Base-by-base conservation (phyloP, 2,797 vertebrate species). In the Hemibagrus guttatus region DNA sequence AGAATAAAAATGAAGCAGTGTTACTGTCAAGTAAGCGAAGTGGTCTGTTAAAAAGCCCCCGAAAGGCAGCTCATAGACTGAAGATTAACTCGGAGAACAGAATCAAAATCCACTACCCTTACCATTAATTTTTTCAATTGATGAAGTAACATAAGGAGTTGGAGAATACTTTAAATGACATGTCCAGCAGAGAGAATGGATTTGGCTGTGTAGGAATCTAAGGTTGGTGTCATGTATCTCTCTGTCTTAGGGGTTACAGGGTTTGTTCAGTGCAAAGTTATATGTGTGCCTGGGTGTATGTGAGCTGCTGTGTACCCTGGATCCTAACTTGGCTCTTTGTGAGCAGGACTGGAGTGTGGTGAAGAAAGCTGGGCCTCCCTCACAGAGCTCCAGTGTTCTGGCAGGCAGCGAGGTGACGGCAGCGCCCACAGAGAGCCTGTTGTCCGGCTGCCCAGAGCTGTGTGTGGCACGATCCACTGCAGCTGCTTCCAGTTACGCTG, bases 401-500 rank as follows among this genome's bases (percentile, higher is more conserved):
- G 83, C 87, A 91, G 92, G 92, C 92, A 93, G 92, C 91, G 91
- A 94, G 91, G 90, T 94, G 91, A 94, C 92, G 94, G 93, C 93
- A 93, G 91, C 85, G 88, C 81, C 91, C 93, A 96, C 93, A 95
- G 93, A 93, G 93, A 92, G 91, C 86, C 92, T 89, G 91, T 93
- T 96, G 95, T 96, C 94, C 92, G 90, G 93, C 87, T 81, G 83
- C 78, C 13, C 90, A 46, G 82, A 83, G 81, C 87, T 87, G 86
- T 92, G 93, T 91, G 93, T 94, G 93, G 93, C 92, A 91, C 90
- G 90, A 93, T 91, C 86, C 86, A 93, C 84, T 92, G 91, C 94
- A 94, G 95, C 94, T 96, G 95, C 86, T 93, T 92, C 89, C 85
- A 92, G 91, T 96, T 95, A 93, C 86, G 78, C 84, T 23, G 91